Evolutionary conservation across 2,888 invertebrate genomes (phyloP).

Genomic region (Tholera decimalis): DNA sequence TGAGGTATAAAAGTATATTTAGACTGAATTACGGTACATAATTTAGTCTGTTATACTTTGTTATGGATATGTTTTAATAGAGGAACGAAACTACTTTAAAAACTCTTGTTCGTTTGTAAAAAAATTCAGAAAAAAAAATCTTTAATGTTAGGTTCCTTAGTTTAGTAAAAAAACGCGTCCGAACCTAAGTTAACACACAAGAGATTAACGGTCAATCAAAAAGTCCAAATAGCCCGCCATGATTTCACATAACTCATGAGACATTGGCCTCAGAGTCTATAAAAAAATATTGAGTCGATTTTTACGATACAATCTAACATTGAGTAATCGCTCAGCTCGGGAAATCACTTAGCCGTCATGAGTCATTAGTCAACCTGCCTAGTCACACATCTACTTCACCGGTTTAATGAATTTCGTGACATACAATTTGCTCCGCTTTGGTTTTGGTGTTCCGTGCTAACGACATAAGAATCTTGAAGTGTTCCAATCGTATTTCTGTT

Average conservation of each 20-base stretch:
- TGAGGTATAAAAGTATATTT: conserved; percentile 37
- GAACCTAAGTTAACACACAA: conserved; percentile 25
- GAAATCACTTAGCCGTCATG: conserved; percentile 66
- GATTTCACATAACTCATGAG: conserved; percentile 37
- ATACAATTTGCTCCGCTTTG: conserved; percentile 56
- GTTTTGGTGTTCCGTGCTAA: conserved; percentile 40
- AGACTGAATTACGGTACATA: conserved; percentile 12
- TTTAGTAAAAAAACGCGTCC: conserved; percentile 18
- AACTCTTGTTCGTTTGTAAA: conserved; percentile 5
- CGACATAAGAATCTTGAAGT: neutral
- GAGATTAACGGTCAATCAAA: conserved; percentile 25
- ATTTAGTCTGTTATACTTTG: conserved; percentile 4
- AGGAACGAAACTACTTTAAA: conserved; percentile 5
- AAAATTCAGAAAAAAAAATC: neutral
- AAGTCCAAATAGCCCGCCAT: neutral
- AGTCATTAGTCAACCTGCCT: conserved; percentile 61
- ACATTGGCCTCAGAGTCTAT: conserved; percentile 27
- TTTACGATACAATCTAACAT: conserved; percentile 56
- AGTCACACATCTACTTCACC: conserved; percentile 56
- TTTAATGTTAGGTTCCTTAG: conserved; percentile 8
- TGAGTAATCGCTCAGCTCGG: conserved; percentile 60
- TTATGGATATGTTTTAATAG: neutral
- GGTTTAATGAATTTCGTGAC: conserved; percentile 65
- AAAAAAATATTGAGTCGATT: conserved; percentile 44
- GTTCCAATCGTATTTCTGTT: neutral